Evolutionary conservation across 2,888 invertebrate genomes (phyloP), one percentile per base, ranked within the genome.

Genomic region (Heteromurus nitidus): DNA sequence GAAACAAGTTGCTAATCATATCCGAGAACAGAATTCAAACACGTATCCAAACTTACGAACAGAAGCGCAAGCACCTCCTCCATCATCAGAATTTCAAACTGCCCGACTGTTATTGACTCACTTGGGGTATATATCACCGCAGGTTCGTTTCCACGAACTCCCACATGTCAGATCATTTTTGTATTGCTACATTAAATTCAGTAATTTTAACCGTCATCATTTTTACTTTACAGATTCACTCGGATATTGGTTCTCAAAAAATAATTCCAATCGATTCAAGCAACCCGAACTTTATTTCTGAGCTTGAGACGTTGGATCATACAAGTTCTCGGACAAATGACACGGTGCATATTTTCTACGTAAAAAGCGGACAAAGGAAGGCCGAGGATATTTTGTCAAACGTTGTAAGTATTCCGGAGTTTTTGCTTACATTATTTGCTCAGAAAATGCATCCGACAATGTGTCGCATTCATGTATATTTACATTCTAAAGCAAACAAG

Each of bases 331-430:
- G 98, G 84, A 95, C 95, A 1, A 93, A 94, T 88, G 96, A 97
- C 88, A 98, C 98, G 0, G 96, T 95, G 84, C 97, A 98, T 89
- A 92, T 98, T 86, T 97, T 98, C 91, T 98, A 97, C 88, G 96
- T 96, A 1, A 94, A 95, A 89, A 93, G 95, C 16, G 96, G 96
- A 0, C 97, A 97, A 89, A 92, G 92, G 67, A 90, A 90, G 82
- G 93, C 94, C 0, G 91, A 91, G 13, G 95, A 97, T 87, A 96
- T 99, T 85, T 92, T 99, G 16, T 91, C 91, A 72, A 96, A 96
- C 90, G 93, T 94, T 88, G 92, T 93, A 88, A 88, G 90, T n/a
- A n/a, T 22, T 68, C 53, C 26, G 16, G 18, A 44, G 22, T 28
- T 47, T 58, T 58, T 7, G 28, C 20, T 44, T 42, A 55, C 65